A percentile compares a stretch with the other conserved stretches of the same genome.
Conservation (phyloP, 2,797 vertebrate species). For the Distichodus sexfasciatus region DNA sequence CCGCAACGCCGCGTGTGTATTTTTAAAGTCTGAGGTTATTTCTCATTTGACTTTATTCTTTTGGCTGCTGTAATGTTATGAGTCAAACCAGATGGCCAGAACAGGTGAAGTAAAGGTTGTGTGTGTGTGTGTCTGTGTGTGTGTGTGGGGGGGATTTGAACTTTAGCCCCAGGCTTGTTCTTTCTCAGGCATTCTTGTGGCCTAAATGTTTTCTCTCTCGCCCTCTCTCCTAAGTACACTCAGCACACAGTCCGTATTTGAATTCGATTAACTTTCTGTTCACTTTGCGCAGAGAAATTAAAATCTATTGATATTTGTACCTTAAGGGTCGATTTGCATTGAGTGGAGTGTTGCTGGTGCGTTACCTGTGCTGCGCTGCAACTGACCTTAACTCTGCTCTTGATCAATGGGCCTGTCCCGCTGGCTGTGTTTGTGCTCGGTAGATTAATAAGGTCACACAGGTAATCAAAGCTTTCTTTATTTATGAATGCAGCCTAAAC, state of each 20-base stretch:
- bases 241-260: neutral
- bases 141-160: conserved; percentile 2
- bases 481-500: conserved; percentile 10
- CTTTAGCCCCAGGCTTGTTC: conserved; percentile 8
- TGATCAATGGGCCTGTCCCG: conserved; percentile 10
- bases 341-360: neutral
- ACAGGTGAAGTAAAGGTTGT: conserved; percentile 17
- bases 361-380: neutral
- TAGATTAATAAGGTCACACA: conserved; percentile 24
- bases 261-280: neutral
- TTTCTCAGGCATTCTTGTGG: conserved; percentile 4
- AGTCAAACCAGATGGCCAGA: conserved; percentile 25
- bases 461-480: conserved; percentile 22
- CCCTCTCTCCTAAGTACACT: neutral
- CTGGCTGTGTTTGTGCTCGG: conserved; percentile 11
- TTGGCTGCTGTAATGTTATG: conserved; percentile 6
- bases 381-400: conserved; percentile 7
- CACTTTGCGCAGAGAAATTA: neutral
- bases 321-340: neutral
- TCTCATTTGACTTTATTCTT: conserved; percentile 8
- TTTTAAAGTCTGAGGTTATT: conserved; percentile 5
- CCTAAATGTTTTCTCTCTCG: neutral
- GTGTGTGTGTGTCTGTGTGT: conserved; percentile 16
- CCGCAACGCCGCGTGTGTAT: neutral
- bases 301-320: neutral